phyloP scores from a whole-genome alignment of 1,140 invertebrate species.

The Ephestia elutella region DNA sequence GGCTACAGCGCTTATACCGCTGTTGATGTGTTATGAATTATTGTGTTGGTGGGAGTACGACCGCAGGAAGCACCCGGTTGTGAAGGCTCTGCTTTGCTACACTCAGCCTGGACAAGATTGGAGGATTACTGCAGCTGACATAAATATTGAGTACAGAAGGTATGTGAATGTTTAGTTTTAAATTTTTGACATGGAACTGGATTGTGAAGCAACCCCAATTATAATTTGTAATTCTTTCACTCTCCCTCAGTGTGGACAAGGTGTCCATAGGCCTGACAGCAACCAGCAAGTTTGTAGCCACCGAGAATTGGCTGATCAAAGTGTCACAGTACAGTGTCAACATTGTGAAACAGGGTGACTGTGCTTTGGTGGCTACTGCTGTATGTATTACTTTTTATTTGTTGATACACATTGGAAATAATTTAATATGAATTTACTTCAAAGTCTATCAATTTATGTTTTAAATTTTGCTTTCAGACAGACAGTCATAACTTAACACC shows the following conservation, averaged over 20 bases:
- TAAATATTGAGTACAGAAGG: constrained; percentile 87
- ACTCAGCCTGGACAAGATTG: constrained; percentile 77
- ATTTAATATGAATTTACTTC: no score
- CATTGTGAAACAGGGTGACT: constrained; percentile 86
- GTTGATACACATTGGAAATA: no score
- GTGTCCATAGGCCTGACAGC: constrained; percentile 81
- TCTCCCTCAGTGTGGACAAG: constrained; percentile 81
- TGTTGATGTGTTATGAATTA: constrained; percentile 67
- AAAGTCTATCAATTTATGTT: no score
- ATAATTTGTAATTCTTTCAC: neutral
- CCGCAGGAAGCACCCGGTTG: constrained; percentile 85
- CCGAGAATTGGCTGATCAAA: constrained; percentile 93
- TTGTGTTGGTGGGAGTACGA: constrained; percentile 80
- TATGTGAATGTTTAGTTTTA: constrained; percentile 38
- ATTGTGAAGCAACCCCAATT: no score
- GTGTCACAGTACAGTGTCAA: constrained; percentile 84
- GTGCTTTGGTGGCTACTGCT: constrained; percentile 81
- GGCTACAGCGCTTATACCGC: constrained; percentile 40
- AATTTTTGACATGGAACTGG: no score
- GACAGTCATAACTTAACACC: constrained; percentile 82
- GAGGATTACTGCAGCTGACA: constrained; percentile 80
- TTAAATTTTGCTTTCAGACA: constrained; percentile 58
- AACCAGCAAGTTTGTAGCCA: constrained; percentile 83
- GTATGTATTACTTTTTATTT: constrained; percentile 48
- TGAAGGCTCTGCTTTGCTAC: constrained; percentile 78